Evolutionary conservation across 2,797 vertebrate genomes (phyloP), one percentile per base, ranked within the genome.

Genomic region (Etheostoma nigrum): DNA sequence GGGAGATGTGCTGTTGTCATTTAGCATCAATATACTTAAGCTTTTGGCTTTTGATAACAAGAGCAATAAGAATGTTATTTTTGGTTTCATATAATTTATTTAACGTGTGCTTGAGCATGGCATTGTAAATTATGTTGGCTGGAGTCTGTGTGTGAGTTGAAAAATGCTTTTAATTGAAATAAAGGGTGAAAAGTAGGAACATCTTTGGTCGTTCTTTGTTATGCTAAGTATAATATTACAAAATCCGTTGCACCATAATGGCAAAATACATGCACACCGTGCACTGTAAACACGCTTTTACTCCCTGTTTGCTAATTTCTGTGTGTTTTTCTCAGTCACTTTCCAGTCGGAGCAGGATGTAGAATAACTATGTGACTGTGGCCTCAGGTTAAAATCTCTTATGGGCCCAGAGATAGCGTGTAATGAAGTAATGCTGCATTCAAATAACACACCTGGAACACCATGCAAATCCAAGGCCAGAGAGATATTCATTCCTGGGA

Each of bases 401-500:
- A 75, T 51, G 23, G 70, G 73, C 85, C 72, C 74, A 61, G 84
- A 83, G 79, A 86, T 84, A 66, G 57, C 40, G 49, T 49, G 72
- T 62, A 47, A 48, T 30, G 82, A 48, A 79, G 72, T 65, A 45
- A 67, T 69, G 57, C 76, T 78, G 76, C 86, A 93, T 92, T 93
- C 90, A 93, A 94, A 94, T 93, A 72, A 42, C 81, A 74, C 86
- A 85, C 92, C 92, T 91, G 93, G 88, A 91, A 83, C 89, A 53
- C 40, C 89, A 95, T 95, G 94, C 94, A 95, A 95, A 95, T 94
- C 72, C 49, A 49, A 51, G 7, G 18, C 52, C 52, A 6, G 82
- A 78, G 81, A 71, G 63, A 79, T 88, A 45, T 61, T 88, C 6
- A 11, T 69, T 62, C 66, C 60, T 36, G 42, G 25, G 15, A 77